These are phyloP conservation scores for Troides oblongomaculatus DNA, from an alignment of 2,888 invertebrate species.

Conservation along the genomic window DNA sequence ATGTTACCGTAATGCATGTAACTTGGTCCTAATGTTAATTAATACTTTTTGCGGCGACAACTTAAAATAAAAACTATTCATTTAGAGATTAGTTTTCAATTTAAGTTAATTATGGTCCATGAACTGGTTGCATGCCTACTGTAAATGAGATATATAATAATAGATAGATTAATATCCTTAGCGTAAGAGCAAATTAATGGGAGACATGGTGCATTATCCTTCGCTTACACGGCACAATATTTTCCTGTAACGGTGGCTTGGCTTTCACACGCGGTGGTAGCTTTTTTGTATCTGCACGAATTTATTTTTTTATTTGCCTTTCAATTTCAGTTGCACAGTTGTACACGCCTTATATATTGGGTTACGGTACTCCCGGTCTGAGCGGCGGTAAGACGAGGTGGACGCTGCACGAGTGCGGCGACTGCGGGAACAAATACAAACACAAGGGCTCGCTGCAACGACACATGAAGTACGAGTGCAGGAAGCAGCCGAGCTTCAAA, in stretches of 20 bases:
- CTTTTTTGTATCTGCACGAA: slow-evolving; percentile 67
- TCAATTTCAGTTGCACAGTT: slow-evolving; percentile 79
- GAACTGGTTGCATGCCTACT: slow-evolving; percentile 23
- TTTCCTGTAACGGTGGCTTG: slow-evolving; percentile 59
- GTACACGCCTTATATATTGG: slow-evolving; percentile 79
- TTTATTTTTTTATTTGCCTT: slow-evolving; percentile 72
- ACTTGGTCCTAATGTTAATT: slow-evolving; percentile 12
- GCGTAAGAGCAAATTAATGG: slow-evolving; percentile 65
- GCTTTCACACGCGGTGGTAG: slow-evolving; percentile 68
- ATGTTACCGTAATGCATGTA: slow-evolving; percentile 18
- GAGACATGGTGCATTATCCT: slow-evolving; percentile 80
- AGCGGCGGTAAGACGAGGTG: slow-evolving; percentile 70
- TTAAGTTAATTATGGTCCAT: slow-evolving; percentile 17
- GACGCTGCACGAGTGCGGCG: slow-evolving; percentile 82
- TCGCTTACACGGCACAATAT: slow-evolving; percentile 67
- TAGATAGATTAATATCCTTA: slow-evolving; percentile 25
- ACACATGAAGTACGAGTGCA: slow-evolving; percentile 88
- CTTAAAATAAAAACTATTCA: slow-evolving; percentile 13
- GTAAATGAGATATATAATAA: slow-evolving; percentile 17
- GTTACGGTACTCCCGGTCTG: slow-evolving; percentile 72
- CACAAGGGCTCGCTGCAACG: slow-evolving; percentile 88
- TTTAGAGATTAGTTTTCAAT: slow-evolving; percentile 8
- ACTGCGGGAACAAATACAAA: slow-evolving; percentile 91
- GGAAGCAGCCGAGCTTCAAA: slow-evolving; percentile 84
- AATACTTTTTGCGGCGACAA: neutral